These are phyloP conservation scores for Pachliopta kotzebuea DNA, from an alignment of 2,888 invertebrate genomes.

Conservation along the genomic window DNA sequence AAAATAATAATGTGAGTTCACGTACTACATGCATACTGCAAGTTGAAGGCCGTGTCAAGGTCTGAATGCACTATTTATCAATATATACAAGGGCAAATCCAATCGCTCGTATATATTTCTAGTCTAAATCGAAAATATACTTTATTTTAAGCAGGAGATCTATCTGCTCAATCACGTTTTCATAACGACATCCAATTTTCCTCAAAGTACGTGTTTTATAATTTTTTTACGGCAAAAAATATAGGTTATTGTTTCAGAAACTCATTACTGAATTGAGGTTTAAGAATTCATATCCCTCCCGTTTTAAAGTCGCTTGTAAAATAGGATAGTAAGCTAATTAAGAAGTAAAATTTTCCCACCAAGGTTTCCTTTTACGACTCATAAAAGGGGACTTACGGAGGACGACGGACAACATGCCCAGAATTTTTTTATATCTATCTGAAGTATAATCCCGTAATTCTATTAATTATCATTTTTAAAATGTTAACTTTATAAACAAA, in stretches of 20 bases:
- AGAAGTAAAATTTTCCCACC: constrained; percentile 65
- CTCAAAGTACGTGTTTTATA: neutral
- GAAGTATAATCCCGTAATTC: constrained; percentile 46
- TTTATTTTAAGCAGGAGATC: constrained; percentile 4
- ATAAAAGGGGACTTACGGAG: constrained; percentile 67
- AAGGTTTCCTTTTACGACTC: constrained; percentile 68
- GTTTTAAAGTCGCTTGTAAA: constrained; percentile 43
- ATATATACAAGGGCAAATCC: constrained; percentile 38
- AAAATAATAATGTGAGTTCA: constrained; percentile 3
- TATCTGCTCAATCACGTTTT: constrained; percentile 10
- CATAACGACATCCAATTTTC: neutral
- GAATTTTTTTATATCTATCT: constrained; percentile 53
- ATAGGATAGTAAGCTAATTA: constrained; percentile 67
- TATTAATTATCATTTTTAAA: neutral
- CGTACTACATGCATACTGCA: constrained; percentile 22
- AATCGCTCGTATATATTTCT: constrained; percentile 47
- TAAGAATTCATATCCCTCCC: constrained; percentile 29
- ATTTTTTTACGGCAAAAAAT: constrained; percentile 4
- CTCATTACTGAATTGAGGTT: constrained; percentile 24
- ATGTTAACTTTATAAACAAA: too few species aligned
- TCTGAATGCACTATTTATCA: constrained; percentile 48
- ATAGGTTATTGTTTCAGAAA: constrained; percentile 12
- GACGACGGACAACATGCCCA: constrained; percentile 56
- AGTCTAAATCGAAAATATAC: constrained; percentile 26
- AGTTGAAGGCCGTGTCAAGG: constrained; percentile 68